A percentile compares a stretch with the other conserved stretches of the same genome.
These are phyloP conservation scores for Rhabdomys pumilio DNA, from an alignment of 2,797 vertebrate genomes.

Conservation along the genomic window DNA sequence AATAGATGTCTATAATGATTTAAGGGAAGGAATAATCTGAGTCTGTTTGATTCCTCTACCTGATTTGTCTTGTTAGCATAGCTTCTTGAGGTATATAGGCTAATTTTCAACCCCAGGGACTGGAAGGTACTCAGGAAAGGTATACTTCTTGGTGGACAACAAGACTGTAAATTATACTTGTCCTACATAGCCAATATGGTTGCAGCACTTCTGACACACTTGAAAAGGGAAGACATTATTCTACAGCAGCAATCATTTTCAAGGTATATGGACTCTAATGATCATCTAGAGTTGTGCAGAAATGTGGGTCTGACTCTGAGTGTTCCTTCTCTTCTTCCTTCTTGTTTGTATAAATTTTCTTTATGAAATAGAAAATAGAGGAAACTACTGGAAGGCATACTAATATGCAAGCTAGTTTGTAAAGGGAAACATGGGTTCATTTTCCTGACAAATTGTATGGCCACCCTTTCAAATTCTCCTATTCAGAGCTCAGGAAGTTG, in stretches of 20 bases:
- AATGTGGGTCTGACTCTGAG: neutral
- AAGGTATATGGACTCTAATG: neutral
- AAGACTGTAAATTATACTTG: neutral
- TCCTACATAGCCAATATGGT: neutral
- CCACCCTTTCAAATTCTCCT: neutral
- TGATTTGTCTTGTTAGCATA: neutral
- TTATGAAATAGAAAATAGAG: neutral
- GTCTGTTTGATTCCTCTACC: neutral
- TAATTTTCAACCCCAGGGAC: conserved; percentile 1
- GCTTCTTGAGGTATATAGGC: neutral
- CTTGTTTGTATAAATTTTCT: conserved; percentile 20
- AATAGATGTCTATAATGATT: neutral
- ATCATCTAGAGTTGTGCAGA: neutral
- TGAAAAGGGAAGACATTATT: conserved; percentile 1
- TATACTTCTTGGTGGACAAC: neutral
- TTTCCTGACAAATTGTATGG: neutral
- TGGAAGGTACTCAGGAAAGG: neutral
- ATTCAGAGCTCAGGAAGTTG: neutral
- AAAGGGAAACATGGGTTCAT: neutral
- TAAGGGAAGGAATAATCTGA: neutral
- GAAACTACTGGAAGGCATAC: neutral
- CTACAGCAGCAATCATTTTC: conserved; percentile 24
- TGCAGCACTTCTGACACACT: neutral
- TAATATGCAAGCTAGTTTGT: neutral
- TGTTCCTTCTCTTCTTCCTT: neutral